Evolutionary conservation across 2,888 invertebrate genomes (phyloP), one percentile per base, ranked within the genome.

Genomic region (Megalurothrips usitatus): DNA sequence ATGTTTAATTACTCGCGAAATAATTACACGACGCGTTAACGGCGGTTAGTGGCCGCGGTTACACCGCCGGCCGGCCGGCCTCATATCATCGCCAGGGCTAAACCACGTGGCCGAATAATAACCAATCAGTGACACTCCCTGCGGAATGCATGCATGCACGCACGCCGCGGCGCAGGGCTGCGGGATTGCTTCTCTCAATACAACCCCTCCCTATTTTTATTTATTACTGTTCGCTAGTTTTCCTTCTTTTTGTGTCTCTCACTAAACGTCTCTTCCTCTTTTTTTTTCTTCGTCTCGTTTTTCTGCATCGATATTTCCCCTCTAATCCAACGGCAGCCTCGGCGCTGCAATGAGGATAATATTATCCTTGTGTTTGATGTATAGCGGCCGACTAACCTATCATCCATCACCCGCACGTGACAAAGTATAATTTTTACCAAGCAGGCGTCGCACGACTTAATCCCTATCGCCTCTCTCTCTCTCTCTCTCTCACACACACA

Each of bases 361-460:
- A 58, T 58, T 58, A 58, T 58, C 58, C 19, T n/a, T n/a, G 58
- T 58, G 58, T 58, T 58, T 58, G 58, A 58, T 58, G 58, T 58
- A 58, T 58, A 17, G 58, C 58, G 58, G 58, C 58, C 0, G 11
- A 19, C 34, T 6, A 43, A 14, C 58, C 19, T 58, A 17, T n/a
- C 58, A 58, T 58, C 58, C 58, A 58, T 58, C 58, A 58, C 58
- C 17, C 19, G 17, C 58, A 58, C 58, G 58, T 58, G 58, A 58
- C 58, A 58, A 58, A 58, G n/a, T 19, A n/a, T 58, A 58, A 58
- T 58, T 58, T 58, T 43, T 43, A 43, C 34, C 34, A 43, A 43
- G n/a, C n/a, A n/a, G 34, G 34, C 34, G 34, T 43, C 34, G 34
- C 34, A 43, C 34, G 34, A 43, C 34, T 43, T 43, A 43, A 43